Conservation (phyloP, 2,113 vertebrate species). For the Megaceryle torquata region DNA sequence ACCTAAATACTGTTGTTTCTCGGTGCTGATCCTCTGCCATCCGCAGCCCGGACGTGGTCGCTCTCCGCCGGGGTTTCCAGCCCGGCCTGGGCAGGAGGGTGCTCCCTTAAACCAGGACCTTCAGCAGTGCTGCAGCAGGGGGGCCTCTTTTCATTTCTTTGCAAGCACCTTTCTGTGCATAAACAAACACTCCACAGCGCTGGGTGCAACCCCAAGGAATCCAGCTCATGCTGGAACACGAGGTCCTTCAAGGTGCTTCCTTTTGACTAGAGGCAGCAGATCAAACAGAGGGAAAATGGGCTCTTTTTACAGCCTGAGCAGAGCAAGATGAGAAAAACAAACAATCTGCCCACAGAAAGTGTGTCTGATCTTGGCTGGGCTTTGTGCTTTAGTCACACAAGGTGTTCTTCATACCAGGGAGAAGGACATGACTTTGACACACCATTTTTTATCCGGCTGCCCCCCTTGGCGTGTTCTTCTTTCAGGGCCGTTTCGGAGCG, state of each 20-base stretch:
- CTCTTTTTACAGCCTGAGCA: not conserved
- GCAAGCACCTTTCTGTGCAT: not conserved
- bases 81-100: not conserved
- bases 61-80: not conserved
- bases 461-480: not conserved
- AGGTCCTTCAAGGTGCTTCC: not conserved
- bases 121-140: rapidly evolving
- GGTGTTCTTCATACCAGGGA: not conserved
- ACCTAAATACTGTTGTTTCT: constrained; percentile 2
- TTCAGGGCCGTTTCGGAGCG: not conserved
- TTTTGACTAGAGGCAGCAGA: not conserved
- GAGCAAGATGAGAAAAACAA: constrained; percentile 39
- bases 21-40: not conserved
- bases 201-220: not conserved
- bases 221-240: not conserved
- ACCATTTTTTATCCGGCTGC: not conserved
- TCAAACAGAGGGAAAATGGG: not conserved
- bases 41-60: not conserved
- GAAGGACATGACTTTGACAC: not conserved
- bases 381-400: not conserved
- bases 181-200: not conserved
- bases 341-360: not conserved
- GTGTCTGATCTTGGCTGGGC: not conserved
- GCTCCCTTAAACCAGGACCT: not conserved
- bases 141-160: not conserved